Percentiles rank a stretch among this genome's conserved stretches.
phyloP scores from a whole-genome alignment of 2,797 vertebrate genomes.

The Pangasius larnaudii region DNA sequence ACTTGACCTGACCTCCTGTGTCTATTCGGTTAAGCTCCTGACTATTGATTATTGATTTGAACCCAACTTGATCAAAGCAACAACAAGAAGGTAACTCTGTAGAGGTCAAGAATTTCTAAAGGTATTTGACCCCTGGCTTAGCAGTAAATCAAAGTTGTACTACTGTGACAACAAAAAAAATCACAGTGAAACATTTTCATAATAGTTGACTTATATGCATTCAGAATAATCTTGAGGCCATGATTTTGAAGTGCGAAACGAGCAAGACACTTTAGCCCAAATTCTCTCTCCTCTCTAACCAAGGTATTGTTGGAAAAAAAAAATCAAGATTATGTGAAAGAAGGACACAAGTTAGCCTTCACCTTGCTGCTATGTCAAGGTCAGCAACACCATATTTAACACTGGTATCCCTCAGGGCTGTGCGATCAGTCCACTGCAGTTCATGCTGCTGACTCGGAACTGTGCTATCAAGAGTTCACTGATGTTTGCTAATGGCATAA shows the following conservation, averaged over 20 bases:
- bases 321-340: not conserved
- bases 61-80: not conserved
- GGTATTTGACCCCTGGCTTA: not conserved
- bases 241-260: not conserved
- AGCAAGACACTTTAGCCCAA: not conserved
- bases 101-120: not conserved
- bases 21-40: not conserved
- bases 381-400: not conserved
- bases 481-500: not conserved
- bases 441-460: constrained; percentile 1
- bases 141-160: not conserved
- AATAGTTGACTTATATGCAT: not conserved
- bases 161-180: not conserved
- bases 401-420: not conserved
- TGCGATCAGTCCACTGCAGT: not conserved
- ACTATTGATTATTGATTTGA: constrained; percentile 1
- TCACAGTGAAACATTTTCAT: not conserved
- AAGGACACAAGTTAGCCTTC: not conserved
- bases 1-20: not conserved
- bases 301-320: not conserved
- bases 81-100: not conserved
- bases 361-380: not conserved
- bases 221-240: not conserved
- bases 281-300: not conserved
- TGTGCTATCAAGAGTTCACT: not conserved